phyloP scores from a whole-genome alignment of 2,888 invertebrate genomes.

The Cosmorhoe ocellata region DNA sequence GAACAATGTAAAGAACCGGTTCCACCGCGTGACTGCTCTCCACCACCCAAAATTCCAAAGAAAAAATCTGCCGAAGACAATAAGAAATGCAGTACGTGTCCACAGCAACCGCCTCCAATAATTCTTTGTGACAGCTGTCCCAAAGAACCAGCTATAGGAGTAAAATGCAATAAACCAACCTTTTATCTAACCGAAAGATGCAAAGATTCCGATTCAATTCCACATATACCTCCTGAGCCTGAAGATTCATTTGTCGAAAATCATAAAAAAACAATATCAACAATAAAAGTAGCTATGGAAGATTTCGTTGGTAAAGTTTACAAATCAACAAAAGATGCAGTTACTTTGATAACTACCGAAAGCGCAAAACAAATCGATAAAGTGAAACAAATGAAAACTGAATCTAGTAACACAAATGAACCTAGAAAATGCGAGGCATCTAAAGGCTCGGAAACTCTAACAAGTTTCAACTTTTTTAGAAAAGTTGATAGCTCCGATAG shows the following conservation, averaged over 20 bases:
- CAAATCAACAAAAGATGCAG: conserved; percentile 49
- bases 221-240: neutral
- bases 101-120: conserved; percentile 2
- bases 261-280: conserved; percentile 44
- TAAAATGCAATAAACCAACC: conserved; percentile 4
- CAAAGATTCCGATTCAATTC: conserved; percentile 8
- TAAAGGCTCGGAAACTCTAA: conserved; percentile 26
- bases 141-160: conserved; percentile 16
- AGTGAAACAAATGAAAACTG: conserved; percentile 29
- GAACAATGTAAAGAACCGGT: conserved; percentile 5
- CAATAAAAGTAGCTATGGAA: conserved; percentile 50
- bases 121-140: neutral
- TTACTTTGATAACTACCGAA: conserved; percentile 43
- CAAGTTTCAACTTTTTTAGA: conserved; percentile 25
- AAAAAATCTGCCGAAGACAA: conserved; percentile 5
- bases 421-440: conserved; percentile 11
- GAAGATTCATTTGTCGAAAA: conserved; percentile 29
- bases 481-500: conserved; percentile 14
- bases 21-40: neutral
- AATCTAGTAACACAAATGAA: conserved; percentile 24
- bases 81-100: neutral
- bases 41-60: conserved; percentile 7
- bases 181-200: conserved; percentile 14
- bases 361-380: conserved; percentile 42
- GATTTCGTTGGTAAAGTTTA: conserved; percentile 50